phyloP scores from a whole-genome alignment of 2,113 vertebrate species.

The Excalfactoria chinensis region DNA sequence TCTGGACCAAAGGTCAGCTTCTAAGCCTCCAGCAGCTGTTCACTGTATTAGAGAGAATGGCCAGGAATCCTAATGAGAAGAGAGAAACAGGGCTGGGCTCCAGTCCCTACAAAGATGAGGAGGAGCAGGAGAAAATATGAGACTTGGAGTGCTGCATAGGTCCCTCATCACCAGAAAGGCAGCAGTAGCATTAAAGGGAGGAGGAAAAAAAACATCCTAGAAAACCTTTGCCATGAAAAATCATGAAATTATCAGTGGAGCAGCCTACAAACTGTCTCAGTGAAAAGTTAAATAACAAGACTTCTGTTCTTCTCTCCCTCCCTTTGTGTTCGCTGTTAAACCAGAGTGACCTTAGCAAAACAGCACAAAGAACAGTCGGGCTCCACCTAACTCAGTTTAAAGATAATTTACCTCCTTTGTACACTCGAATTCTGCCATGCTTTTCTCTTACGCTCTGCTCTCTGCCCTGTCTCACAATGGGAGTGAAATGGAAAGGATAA shows the following conservation, averaged over 20 bases:
- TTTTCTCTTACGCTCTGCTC: background rate
- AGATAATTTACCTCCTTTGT: background rate
- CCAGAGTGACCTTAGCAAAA: background rate
- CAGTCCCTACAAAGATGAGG: background rate
- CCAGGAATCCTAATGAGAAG: background rate
- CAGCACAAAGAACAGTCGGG: background rate
- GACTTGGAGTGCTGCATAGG: background rate
- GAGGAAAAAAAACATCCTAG: background rate
- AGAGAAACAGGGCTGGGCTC: background rate
- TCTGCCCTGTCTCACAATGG: background rate
- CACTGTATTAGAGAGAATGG: background rate
- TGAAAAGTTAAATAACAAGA: background rate
- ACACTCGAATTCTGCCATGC: background rate
- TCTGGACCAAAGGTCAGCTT: background rate
- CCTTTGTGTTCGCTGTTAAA: background rate
- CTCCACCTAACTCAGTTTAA: background rate
- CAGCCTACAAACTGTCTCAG: background rate
- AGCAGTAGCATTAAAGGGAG: background rate
- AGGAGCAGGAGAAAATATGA: background rate
- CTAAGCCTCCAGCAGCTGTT: background rate
- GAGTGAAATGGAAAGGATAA: background rate
- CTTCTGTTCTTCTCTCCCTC: background rate
- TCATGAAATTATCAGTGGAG: background rate
- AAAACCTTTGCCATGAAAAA: background rate
- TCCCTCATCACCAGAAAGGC: background rate